Conservation (phyloP, 2,888 invertebrate species). For the Rhyacophila evoluta region DNA sequence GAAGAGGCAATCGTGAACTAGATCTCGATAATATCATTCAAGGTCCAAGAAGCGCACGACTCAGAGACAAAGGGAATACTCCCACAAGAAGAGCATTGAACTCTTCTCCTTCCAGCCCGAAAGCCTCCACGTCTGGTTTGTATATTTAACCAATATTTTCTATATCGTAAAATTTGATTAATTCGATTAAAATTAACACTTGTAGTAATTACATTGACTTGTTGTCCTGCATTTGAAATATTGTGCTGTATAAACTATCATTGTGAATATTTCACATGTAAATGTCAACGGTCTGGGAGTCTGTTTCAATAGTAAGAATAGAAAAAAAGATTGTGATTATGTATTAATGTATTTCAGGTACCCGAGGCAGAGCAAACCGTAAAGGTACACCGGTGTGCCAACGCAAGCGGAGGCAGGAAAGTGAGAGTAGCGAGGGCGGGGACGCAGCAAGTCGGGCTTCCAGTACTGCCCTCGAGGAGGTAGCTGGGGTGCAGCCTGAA, state of each 20-base stretch:
- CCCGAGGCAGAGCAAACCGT: background rate
- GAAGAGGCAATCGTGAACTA: conserved; percentile 63
- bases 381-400: background rate
- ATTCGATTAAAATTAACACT: too few species aligned
- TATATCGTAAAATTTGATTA: too few species aligned
- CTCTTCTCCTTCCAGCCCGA: conserved; percentile 66
- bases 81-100: conserved; percentile 57
- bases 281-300: too few species aligned
- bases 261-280: too few species aligned
- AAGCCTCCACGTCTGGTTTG: conserved; percentile 65
- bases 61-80: conserved; percentile 58
- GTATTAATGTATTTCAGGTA: background rate
- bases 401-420: conserved; percentile 59
- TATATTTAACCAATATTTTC: background rate
- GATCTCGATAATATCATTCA: conserved; percentile 68
- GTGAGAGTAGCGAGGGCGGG: conserved; percentile 67
- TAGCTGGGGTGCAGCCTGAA: conserved; percentile 69
- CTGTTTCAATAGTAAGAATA: too few species aligned
- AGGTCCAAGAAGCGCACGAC: conserved; percentile 63
- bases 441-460: conserved; percentile 56
- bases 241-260: too few species aligned
- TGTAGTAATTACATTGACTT: too few species aligned
- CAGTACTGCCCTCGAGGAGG: conserved; percentile 61
- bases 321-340: too few species aligned
- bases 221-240: too few species aligned